A percentile compares a stretch with the other conserved stretches of the same genome.
Evolutionary conservation across 2,888 invertebrate genomes (phyloP).

Genomic region (Conchocele bisecta): DNA sequence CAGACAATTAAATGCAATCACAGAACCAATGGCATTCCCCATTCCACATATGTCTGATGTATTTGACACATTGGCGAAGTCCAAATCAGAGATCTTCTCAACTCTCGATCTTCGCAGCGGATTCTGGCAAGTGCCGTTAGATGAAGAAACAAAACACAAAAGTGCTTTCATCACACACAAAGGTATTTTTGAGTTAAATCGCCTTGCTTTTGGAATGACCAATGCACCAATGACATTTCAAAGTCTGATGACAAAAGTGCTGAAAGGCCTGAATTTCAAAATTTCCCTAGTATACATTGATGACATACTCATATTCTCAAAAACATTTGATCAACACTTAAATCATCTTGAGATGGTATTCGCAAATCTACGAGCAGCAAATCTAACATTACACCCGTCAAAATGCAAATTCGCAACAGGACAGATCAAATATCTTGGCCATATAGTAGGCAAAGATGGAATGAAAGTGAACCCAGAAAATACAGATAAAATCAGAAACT

Average conservation of each 20-base stretch:
- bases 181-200: conserved; percentile 30
- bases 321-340: conserved; percentile 42
- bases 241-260: conserved; percentile 31
- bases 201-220: conserved; percentile 46
- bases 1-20: conserved; percentile 22
- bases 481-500: conserved; percentile 35
- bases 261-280: no score
- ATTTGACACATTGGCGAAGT: conserved; percentile 21
- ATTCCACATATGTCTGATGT: conserved; percentile 18
- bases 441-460: conserved; percentile 53
- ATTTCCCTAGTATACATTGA: conserved; percentile 55
- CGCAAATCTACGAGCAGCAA: conserved; percentile 40
- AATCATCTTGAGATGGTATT: conserved; percentile 44
- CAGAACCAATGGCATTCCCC: conserved; percentile 17
- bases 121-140: conserved; percentile 32
- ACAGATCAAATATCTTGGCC: conserved; percentile 54
- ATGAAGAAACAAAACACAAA: conserved; percentile 14
- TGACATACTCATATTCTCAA: conserved; percentile 50
- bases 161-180: conserved; percentile 25
- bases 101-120: conserved; percentile 27
- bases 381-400: conserved; percentile 48
- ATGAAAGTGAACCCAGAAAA: conserved; percentile 48
- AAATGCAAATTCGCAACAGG: conserved; percentile 54
- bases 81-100: conserved; percentile 14
- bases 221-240: no score